These are phyloP conservation scores for Drosophila merina DNA, from an alignment of 2,888 invertebrate genomes.

Conservation along the genomic window DNA sequence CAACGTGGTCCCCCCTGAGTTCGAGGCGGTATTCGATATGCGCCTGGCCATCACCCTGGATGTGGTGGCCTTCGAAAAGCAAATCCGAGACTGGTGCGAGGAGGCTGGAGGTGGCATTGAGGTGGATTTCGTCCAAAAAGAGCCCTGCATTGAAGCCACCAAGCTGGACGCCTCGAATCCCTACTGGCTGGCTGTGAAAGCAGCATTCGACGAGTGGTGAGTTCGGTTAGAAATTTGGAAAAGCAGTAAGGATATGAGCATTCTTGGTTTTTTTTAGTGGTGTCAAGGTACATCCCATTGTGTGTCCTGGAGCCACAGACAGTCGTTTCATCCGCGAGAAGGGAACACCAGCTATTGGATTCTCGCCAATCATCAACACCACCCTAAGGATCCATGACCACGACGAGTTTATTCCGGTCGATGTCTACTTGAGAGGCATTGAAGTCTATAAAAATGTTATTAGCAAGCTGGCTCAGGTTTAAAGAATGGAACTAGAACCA, in stretches of 20 bases:
- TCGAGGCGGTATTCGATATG: constrained; percentile 88
- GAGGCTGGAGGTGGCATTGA: constrained; percentile 90
- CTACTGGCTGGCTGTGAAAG: constrained; percentile 89
- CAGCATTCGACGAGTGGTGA: constrained; percentile 86
- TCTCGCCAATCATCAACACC: constrained; percentile 95
- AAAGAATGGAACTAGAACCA: not conserved
- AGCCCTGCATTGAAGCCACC: constrained; percentile 86
- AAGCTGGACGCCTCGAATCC: constrained; percentile 87
- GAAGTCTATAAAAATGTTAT: constrained; percentile 86
- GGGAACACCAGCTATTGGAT: constrained; percentile 94
- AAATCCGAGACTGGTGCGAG: constrained; percentile 85
- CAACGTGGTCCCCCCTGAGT: constrained; percentile 91
- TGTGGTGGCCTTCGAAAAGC: constrained; percentile 86
- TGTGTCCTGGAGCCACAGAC: constrained; percentile 96
- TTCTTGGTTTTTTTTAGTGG: constrained; percentile 84
- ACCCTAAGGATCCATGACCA: constrained; percentile 94
- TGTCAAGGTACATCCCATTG: constrained; percentile 88
- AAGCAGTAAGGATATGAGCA: not conserved
- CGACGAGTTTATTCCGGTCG: constrained; percentile 92
- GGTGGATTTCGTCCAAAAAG: constrained; percentile 87
- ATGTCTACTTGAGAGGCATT: constrained; percentile 92
- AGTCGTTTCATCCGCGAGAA: constrained; percentile 91
- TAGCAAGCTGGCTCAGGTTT: constrained; percentile 75
- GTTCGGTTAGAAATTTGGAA: constrained; percentile 82
- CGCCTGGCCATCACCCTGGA: constrained; percentile 86